Evolutionary conservation across 2,113 vertebrate species (phyloP), one percentile per base, ranked within the genome.

Genomic region (Leuciscus idus): DNA sequence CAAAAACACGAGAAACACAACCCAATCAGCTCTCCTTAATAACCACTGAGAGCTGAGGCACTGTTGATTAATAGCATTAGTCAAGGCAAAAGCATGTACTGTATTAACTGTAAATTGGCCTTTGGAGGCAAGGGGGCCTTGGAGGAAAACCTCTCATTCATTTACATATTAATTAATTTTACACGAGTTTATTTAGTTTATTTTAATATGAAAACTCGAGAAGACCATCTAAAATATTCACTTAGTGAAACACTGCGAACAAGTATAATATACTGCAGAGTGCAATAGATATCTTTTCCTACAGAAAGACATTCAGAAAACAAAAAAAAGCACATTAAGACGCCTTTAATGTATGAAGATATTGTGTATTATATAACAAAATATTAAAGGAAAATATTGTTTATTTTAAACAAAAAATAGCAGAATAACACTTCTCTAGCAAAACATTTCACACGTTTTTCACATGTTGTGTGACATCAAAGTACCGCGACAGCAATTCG

Each of bases 11-110:
- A 76, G 79, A 85, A 89, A 89, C 85, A 90, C 75, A 90, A 90
- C 76, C 88, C 90, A 90, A 91, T 90, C 90, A 90, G 89, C 80
- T 74, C 68, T 70, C 84, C 85, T 84, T 90, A 88, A 88, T 91
- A 89, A 87, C 87, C 84, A 81, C 88, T 85, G 89, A 89, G 87
- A 64, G 33, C 74, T 88, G 88, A 87, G 85, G 80, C 79, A 59
- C 59, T 84, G 86, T 80, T 89, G 89, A 91, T 91, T 89, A 90
- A 91, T 90, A 62, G 87, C 79, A 87, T 85, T 87, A 87, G 86
- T 82, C 83, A 81, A 87, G 85, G 87, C 57, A 85, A 86, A 92
- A 19, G 83, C 89, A 90, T 88, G 88, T 90, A 83, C 70, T 88
- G 88, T 89, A 87, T 85, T 91, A 88, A 89, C 77, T 84, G 80